Evolutionary conservation across 1,140 invertebrate species (phyloP).

Genomic region (Cyclina sinensis): DNA sequence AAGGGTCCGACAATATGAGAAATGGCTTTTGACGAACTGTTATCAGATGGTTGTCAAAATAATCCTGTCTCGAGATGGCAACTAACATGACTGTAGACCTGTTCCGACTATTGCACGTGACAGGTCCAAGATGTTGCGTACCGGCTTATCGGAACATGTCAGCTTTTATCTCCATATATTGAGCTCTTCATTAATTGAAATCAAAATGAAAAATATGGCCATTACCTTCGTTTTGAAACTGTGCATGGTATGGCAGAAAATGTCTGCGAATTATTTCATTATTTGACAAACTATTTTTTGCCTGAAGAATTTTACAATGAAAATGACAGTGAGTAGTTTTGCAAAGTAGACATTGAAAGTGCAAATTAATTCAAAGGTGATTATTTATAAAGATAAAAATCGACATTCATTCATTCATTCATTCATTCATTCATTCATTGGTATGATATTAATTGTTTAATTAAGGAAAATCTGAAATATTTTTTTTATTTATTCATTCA

Average conservation of each 20-base stretch:
- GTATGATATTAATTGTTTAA: too few relatives aligned
- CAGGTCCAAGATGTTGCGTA: neutral
- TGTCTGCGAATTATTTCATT: too few relatives aligned
- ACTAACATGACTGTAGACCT: constrained; percentile 13
- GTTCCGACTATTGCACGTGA: constrained; percentile 20
- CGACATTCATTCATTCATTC: neutral
- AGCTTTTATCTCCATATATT: neutral
- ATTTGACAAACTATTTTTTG: too few relatives aligned
- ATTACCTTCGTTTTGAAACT: neutral
- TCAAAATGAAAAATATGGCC: constrained; percentile 34
- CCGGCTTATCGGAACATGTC: neutral
- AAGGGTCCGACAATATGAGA: neutral
- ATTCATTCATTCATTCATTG: neutral
- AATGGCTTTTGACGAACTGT: constrained; percentile 11
- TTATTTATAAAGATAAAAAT: too few relatives aligned
- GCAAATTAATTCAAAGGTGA: too few relatives aligned
- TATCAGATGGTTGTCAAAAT: constrained; percentile 38
- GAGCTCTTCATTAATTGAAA: constrained; percentile 34
- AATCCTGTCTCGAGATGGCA: constrained; percentile 40
- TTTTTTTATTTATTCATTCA: constrained; percentile 13
- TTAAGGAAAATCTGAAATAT: too few relatives aligned
- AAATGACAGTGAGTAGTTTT: too few relatives aligned
- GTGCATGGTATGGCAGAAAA: too few relatives aligned
- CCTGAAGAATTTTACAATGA: too few relatives aligned
- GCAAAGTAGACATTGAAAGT: too few relatives aligned